Percentiles rank a stretch among this genome's conserved stretches.
phyloP scores from a whole-genome alignment of 2,888 invertebrate genomes.

The Drosophila formosana region DNA sequence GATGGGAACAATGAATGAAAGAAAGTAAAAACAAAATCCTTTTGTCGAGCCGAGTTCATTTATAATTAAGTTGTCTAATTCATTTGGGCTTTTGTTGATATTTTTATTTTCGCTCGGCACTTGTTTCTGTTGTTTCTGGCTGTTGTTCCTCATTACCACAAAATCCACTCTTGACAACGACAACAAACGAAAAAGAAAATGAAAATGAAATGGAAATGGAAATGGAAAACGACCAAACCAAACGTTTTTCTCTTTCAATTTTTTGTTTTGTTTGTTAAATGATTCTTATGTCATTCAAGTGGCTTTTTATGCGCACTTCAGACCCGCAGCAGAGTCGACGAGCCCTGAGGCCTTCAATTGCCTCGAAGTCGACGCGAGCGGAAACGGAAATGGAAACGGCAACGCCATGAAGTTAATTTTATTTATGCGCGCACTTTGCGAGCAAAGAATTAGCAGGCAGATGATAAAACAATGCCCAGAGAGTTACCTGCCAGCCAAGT shows the following conservation, averaged over 20 bases:
- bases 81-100: slow-evolving; percentile 66
- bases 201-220: slow-evolving; percentile 24
- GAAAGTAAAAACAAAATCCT: slow-evolving; percentile 62
- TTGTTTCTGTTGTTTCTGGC: slow-evolving; percentile 40
- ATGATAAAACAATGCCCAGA: slow-evolving; percentile 74
- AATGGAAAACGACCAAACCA: slow-evolving; percentile 29
- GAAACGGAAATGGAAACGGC: slow-evolving; percentile 77
- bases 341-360: slow-evolving; percentile 36
- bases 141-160: slow-evolving; percentile 72
- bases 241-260: slow-evolving; percentile 60
- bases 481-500: slow-evolving; percentile 32
- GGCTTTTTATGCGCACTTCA: slow-evolving; percentile 77
- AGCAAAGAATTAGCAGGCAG: slow-evolving; percentile 55
- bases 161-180: slow-evolving; percentile 73
- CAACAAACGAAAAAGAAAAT: slow-evolving; percentile 33
- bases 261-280: slow-evolving; percentile 48
- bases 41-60: slow-evolving; percentile 75
- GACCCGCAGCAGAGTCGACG: slow-evolving; percentile 13
- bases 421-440: slow-evolving; percentile 74
- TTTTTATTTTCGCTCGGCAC: slow-evolving; percentile 46
- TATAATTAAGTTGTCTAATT: slow-evolving; percentile 83
- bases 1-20: slow-evolving; percentile 29
- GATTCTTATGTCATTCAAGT: slow-evolving; percentile 79
- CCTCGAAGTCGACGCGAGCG: slow-evolving; percentile 50
- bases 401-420: slow-evolving; percentile 77